A percentile compares a stretch with the other conserved stretches of the same genome.
These are phyloP conservation scores for Athripsodes cinereus DNA, from an alignment of 2,888 invertebrate species.

Conservation along the genomic window DNA sequence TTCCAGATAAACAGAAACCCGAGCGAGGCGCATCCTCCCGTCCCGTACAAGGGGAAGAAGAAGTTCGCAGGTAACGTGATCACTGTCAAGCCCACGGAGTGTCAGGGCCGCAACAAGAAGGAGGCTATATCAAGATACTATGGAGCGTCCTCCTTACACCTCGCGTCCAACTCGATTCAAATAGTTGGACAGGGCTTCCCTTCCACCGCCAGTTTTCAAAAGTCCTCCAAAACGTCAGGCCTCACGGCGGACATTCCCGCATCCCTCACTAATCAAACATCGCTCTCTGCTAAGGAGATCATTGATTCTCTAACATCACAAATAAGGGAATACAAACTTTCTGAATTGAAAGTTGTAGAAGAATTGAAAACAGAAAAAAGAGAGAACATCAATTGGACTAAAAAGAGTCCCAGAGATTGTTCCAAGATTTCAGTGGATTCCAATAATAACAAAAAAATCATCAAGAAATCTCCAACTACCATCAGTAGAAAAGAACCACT, in stretches of 20 bases:
- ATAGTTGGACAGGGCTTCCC: neutral
- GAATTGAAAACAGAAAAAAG: neutral
- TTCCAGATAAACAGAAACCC: neutral
- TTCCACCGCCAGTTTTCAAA: neutral
- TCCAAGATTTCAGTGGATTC: neutral
- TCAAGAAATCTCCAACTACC: slow-evolving; percentile 9
- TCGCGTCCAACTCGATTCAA: neutral
- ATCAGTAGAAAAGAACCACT: neutral
- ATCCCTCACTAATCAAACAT: slow-evolving; percentile 10
- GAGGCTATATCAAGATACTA: slow-evolving; percentile 30
- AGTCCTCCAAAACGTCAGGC: slow-evolving; percentile 18
- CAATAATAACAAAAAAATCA: slow-evolving; percentile 2
- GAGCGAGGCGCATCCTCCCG: neutral
- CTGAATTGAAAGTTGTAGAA: slow-evolving; percentile 9
- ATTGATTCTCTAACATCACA: slow-evolving; percentile 24
- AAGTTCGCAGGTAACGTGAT: neutral
- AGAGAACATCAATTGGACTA: neutral
- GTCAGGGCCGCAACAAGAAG: slow-evolving; percentile 30
- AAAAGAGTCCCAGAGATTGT: slow-evolving; percentile 7
- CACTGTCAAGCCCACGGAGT: neutral
- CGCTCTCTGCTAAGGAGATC: slow-evolving; percentile 22
- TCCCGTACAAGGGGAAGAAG: neutral
- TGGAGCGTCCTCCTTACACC: slow-evolving; percentile 14
- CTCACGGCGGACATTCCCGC: slow-evolving; percentile 29
- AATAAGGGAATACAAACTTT: slow-evolving; percentile 19